These are phyloP conservation scores for Malurus cyaneus DNA, from an alignment of 2,113 vertebrate genomes.

Conservation along the genomic window DNA sequence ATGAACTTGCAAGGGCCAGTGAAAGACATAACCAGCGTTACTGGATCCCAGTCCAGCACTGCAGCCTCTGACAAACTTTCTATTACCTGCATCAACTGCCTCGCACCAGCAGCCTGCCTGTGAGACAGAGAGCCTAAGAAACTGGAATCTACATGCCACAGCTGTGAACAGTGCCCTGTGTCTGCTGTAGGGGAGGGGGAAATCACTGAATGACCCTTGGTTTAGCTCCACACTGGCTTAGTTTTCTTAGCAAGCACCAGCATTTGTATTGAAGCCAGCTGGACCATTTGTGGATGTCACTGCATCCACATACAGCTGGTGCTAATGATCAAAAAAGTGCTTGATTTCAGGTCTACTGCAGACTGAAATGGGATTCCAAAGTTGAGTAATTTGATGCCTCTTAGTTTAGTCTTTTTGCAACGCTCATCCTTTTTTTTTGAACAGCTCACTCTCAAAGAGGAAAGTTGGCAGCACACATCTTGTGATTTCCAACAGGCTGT, in stretches of 20 bases:
- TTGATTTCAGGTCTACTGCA: neutral
- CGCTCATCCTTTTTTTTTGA: neutral
- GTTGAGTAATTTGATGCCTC: neutral
- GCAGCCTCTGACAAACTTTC: neutral
- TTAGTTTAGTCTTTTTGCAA: neutral
- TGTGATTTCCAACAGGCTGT: neutral
- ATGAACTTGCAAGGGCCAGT: neutral
- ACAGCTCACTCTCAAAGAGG: neutral
- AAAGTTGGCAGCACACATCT: neutral
- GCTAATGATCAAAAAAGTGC: neutral
- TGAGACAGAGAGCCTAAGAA: neutral
- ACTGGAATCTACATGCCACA: neutral
- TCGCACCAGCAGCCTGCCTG: neutral
- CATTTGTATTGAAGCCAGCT: neutral
- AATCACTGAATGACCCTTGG: neutral
- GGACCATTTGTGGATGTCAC: neutral
- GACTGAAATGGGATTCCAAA: neutral
- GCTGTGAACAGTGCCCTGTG: neutral
- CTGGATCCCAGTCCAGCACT: neutral
- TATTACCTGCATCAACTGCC: neutral
- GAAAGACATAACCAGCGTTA: neutral
- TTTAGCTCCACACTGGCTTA: neutral
- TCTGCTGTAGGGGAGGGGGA: neutral
- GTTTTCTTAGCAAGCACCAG: neutral
- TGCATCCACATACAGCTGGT: neutral